Conservation (phyloP, 2,888 invertebrate species). For the Lydus trimaculatus region DNA sequence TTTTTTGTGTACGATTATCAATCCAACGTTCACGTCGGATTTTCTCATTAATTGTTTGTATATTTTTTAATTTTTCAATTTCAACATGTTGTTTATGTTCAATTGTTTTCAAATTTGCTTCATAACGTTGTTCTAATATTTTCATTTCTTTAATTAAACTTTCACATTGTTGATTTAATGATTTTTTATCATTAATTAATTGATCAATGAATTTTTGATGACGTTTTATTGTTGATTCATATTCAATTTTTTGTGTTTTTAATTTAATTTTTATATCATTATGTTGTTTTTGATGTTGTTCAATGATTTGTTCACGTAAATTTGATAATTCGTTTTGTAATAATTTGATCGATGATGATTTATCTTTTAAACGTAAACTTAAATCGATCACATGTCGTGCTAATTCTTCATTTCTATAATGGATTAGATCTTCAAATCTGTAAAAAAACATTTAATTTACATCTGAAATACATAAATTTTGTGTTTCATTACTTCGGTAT, state of each 20-base stretch:
- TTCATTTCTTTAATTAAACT: conserved; percentile 71
- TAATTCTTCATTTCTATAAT: conserved; percentile 66
- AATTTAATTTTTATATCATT: conserved; percentile 60
- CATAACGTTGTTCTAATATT: conserved; percentile 71
- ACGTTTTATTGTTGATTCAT: conserved; percentile 74
- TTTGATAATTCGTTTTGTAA: conserved; percentile 68
- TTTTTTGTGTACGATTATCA: conserved; percentile 83
- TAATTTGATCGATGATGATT: conserved; percentile 66
- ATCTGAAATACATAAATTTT: too few species aligned
- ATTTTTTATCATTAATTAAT: conserved; percentile 80
- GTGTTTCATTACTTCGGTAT: conserved; percentile 55
- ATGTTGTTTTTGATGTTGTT: conserved; percentile 58
- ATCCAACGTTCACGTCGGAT: conserved; percentile 80
- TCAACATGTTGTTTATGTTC: conserved; percentile 81
- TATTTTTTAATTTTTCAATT: conserved; percentile 76
- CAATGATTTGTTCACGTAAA: conserved; percentile 63
- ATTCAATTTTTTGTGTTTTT: conserved; percentile 72
- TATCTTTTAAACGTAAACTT: conserved; percentile 68
- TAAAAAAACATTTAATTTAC: conserved; percentile 20
- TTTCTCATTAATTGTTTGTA: conserved; percentile 80
- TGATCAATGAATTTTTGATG: conserved; percentile 87
- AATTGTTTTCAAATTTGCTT: conserved; percentile 70
- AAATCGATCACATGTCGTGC: conserved; percentile 69
- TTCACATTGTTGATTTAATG: conserved; percentile 77
- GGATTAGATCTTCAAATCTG: conserved; percentile 66